Percentiles rank a stretch among this genome's conserved stretches.
These are phyloP conservation scores for Prionace glauca DNA, from an alignment of 2,797 vertebrate species.

Conservation along the genomic window DNA sequence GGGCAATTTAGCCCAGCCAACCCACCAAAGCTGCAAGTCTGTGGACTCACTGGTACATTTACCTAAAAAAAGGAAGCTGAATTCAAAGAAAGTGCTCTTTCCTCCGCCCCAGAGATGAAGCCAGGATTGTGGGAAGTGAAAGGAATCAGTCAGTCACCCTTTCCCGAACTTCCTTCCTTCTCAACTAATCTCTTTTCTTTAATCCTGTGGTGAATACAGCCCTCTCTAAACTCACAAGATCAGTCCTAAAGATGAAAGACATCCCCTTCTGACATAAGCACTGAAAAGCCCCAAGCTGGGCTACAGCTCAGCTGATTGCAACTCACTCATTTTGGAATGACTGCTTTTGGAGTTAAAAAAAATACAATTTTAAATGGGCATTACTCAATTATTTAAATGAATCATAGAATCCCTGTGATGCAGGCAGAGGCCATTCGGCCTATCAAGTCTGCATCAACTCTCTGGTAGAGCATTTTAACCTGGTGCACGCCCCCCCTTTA, in stretches of 20 bases:
- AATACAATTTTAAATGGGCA: background rate
- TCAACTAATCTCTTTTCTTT: background rate
- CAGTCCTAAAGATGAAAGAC: background rate
- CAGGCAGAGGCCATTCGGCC: no score
- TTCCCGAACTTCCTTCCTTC: background rate
- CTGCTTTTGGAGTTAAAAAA: background rate
- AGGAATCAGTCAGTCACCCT: background rate
- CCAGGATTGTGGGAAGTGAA: background rate
- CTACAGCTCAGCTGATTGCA: background rate
- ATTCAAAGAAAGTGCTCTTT: background rate
- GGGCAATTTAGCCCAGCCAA: no score
- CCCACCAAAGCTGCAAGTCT: no score
- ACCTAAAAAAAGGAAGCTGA: background rate
- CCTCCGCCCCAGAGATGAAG: background rate
- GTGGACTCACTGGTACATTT: background rate
- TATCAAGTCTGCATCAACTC: no score
- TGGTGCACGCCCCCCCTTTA: no score
- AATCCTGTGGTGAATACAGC: background rate
- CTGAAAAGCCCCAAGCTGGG: background rate
- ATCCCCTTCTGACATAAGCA: no score
- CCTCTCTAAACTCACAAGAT: background rate
- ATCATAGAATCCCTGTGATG: background rate
- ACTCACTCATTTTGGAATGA: background rate
- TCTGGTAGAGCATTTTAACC: no score
- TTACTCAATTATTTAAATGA: background rate